A percentile compares a stretch with the other conserved stretches of the same genome.
phyloP scores from a whole-genome alignment of 1,140 invertebrate genomes.

The Ostrea denselamellosa region DNA sequence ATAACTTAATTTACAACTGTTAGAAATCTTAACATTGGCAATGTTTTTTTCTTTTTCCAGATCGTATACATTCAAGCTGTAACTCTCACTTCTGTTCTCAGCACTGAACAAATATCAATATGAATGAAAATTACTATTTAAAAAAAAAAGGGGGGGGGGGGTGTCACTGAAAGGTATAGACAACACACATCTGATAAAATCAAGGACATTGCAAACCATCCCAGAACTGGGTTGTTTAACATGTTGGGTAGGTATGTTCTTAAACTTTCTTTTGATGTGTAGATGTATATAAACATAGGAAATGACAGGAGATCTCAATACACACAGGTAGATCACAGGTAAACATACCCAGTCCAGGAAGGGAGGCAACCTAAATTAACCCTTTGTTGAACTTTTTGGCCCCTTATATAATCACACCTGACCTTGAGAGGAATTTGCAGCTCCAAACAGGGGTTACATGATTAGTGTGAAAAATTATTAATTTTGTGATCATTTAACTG shows the following conservation, averaged over 20 bases:
- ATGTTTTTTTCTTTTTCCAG: too few species aligned
- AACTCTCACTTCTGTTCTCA: too few species aligned
- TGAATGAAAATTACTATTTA: too few species aligned
- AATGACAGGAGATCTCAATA: constrained; percentile 17
- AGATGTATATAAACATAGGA: constrained; percentile 36
- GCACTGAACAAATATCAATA: too few species aligned
- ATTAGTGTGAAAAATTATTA: too few species aligned
- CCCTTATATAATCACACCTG: not conserved
- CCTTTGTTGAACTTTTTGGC: not conserved
- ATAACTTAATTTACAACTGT: too few species aligned
- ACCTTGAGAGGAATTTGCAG: not conserved
- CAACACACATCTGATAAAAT: not conserved
- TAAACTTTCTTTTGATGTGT: constrained; percentile 24
- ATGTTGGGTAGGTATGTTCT: constrained; percentile 18
- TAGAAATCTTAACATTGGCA: too few species aligned
- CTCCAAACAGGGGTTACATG: too few species aligned
- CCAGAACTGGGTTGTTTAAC: not conserved
- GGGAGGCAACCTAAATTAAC: constrained; percentile 9
- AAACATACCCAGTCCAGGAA: constrained; percentile 33
- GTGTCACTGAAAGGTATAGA: not conserved
- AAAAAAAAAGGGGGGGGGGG: too few species aligned
- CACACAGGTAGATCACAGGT: constrained; percentile 16
- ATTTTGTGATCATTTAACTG: too few species aligned
- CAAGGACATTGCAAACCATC: not conserved
- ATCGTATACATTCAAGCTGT: too few species aligned